Base-by-base conservation (phyloP, 37 sponge, comb jelly and placozoan species). In the Beroe forskalii region DNA sequence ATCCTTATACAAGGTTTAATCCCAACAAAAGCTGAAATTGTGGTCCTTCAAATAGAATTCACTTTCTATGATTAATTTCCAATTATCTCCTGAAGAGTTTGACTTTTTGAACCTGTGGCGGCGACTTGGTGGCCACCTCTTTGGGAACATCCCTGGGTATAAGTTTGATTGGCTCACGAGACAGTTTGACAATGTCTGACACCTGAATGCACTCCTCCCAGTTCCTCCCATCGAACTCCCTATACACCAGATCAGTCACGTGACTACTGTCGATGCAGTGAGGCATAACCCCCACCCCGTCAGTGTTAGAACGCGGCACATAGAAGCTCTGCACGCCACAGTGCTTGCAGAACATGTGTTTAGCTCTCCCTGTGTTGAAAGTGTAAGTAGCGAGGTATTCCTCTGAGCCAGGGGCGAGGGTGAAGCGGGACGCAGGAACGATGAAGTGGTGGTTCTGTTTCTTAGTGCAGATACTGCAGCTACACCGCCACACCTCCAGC, bases 311-410 rank as follows among this genome's bases (percentile, higher is more conserved):
- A 0, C 97, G 92, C 30, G 97, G 97, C 27, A 93, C 94, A 93
- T 97, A 97, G 93, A 97, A 97, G 61, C 97, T 95, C 89, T 97
- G 97, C 19, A 97, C 97, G 14, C 97, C 97, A 86, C 97, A 97
- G 9, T 76, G 43, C 62, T 75, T 92, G 72, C 97, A 97, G 91
- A 97, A 97, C 28, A 93, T 94, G 93, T 97, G 97, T 91, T 97
- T 94, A 20, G 97, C 97, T 67, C 91, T 91, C 61, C 95, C 95
- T 31, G 94, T 97, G 90, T 97, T 94, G 92, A 93, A 97, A 0
- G 95, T 95, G 62, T 97, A 97, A 40, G 92, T 91, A 3, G 94
- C 92, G 23, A 97, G 44, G 14, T 66, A 55, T 4, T 94, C 95
- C 20, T 90, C 93, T 44, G 55, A 80, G 69, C 92, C 94, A 90